These are phyloP conservation scores for Bubalus kerabau DNA, from an alignment of 2,113 vertebrate species.

Conservation along the genomic window DNA sequence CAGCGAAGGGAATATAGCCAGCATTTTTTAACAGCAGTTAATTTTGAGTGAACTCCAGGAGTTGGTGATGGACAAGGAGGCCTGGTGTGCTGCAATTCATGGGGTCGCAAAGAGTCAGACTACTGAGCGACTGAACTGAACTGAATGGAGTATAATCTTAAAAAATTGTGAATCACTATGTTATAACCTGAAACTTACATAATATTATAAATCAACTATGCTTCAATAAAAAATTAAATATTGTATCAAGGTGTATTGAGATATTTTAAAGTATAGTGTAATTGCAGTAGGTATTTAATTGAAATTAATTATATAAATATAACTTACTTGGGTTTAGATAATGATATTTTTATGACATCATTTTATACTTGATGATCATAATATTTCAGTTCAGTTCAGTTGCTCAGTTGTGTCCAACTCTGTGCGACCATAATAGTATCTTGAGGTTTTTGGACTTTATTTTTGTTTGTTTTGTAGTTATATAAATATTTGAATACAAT, in stretches of 20 bases:
- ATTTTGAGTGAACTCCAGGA: too few relatives aligned
- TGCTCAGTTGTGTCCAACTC: too few relatives aligned
- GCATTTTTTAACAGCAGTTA: neutral
- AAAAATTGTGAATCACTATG: neutral
- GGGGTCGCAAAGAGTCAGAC: too few relatives aligned
- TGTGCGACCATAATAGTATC: neutral
- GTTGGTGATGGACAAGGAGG: too few relatives aligned
- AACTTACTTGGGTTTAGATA: neutral
- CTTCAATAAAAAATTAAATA: neutral
- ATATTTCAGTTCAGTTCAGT: neutral
- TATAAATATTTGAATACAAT: neutral
- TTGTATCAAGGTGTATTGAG: neutral
- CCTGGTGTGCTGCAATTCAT: too few relatives aligned
- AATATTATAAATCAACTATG: neutral
- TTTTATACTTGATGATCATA: conserved; percentile 13
- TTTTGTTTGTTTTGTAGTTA: conserved; percentile 10
- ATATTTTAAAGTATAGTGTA: neutral
- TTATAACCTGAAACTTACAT: neutral
- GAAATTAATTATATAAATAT: conserved; percentile 1
- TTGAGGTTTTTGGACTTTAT: conserved; percentile 23
- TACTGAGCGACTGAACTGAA: too few relatives aligned
- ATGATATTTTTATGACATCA: conserved; percentile 33
- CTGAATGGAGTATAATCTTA: neutral
- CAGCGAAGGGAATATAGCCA: neutral
- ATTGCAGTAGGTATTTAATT: conserved; percentile 15